Percentiles rank a stretch among this genome's conserved stretches.
Conservation (phyloP, 2,888 invertebrate species). For the Calliopum simillimum region DNA sequence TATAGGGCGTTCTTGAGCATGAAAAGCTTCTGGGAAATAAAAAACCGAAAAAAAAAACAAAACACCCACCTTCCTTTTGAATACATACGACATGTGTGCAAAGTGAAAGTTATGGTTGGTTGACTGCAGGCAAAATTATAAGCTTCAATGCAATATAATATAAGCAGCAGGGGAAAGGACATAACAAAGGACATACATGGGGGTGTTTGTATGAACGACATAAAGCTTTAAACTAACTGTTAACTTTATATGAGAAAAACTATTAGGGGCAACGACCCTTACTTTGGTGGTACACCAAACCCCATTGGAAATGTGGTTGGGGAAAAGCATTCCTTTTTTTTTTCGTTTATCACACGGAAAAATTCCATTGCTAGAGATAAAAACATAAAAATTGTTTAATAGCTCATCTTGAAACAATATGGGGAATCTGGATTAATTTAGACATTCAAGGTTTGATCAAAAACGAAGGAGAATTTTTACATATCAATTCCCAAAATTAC, state of each 20-base stretch:
- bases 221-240: slow-evolving; percentile 39
- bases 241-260: slow-evolving; percentile 35
- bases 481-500: no score
- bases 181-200: slow-evolving; percentile 4
- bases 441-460: no score
- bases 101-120: slow-evolving; percentile 21
- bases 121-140: slow-evolving; percentile 4
- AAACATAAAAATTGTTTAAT: no score
- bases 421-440: no score
- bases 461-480: no score
- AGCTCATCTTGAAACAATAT: no score
- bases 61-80: not conserved
- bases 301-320: no score
- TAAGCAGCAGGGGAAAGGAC: not conserved
- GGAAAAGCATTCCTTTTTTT: no score
- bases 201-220: slow-evolving; percentile 9
- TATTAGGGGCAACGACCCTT: slow-evolving; percentile 36
- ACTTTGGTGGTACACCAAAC: no score
- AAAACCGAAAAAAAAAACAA: not conserved
- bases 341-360: no score
- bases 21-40: not conserved
- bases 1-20: not conserved
- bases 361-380: no score
- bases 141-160: not conserved
- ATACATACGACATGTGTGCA: not conserved